Evolutionary conservation across 2,888 invertebrate species (phyloP).

Genomic region (Yponomeuta cagnagella): DNA sequence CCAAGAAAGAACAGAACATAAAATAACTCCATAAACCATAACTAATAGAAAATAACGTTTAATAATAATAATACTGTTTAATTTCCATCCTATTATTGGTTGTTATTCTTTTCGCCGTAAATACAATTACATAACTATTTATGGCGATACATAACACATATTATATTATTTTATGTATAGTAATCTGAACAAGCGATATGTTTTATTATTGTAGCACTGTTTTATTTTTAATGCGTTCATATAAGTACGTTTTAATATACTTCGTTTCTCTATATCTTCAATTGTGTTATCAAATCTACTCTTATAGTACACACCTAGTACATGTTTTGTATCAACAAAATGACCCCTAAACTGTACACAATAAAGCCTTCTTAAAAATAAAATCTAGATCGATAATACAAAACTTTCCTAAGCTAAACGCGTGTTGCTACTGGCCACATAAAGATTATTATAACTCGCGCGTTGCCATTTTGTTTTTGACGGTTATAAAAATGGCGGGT

Average conservation of each 20-base stretch:
- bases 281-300: slow-evolving; percentile 70
- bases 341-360: slow-evolving; percentile 66
- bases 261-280: slow-evolving; percentile 32
- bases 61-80: neutral
- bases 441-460: slow-evolving; percentile 38
- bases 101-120: slow-evolving; percentile 32
- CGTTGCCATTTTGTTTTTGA: slow-evolving; percentile 43
- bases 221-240: slow-evolving; percentile 38
- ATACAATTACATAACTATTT: slow-evolving; percentile 40
- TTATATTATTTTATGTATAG: slow-evolving; percentile 23
- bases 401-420: slow-evolving; percentile 6
- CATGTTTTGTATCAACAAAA: slow-evolving; percentile 57
- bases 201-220: slow-evolving; percentile 71
- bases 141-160: slow-evolving; percentile 38
- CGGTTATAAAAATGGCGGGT: slow-evolving; percentile 46
- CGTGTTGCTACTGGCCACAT: slow-evolving; percentile 41
- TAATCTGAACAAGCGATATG: slow-evolving; percentile 71
- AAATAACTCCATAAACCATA: neutral
- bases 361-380: slow-evolving; percentile 61
- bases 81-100: neutral
- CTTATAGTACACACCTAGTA: slow-evolving; percentile 61
- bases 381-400: slow-evolving; percentile 43
- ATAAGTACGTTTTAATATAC: neutral
- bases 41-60: too few species aligned
- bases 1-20: neutral